A percentile compares a stretch with the other conserved stretches of the same genome.
Evolutionary conservation across 2,888 invertebrate genomes (phyloP).

Genomic region (Coelinius sp.): DNA sequence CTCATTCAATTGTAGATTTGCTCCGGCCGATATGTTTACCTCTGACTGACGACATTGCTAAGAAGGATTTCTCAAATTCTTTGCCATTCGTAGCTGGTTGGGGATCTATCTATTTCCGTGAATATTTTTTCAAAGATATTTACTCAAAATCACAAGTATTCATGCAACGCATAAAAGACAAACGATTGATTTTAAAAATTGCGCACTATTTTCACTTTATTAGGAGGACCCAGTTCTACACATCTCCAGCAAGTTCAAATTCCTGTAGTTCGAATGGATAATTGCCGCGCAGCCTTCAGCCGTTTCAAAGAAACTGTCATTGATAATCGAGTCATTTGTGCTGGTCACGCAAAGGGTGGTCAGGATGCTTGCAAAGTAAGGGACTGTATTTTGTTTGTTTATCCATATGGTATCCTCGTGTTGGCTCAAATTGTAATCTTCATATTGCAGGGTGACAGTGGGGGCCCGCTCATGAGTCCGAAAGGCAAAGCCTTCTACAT

Average conservation of each 20-base stretch:
- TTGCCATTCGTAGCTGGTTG: conserved; percentile 86
- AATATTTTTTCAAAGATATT: no score
- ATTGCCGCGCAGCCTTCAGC: conserved; percentile 76
- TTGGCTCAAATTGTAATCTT: conserved; percentile 11
- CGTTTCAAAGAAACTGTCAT: conserved; percentile 73
- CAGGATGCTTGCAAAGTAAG: conserved; percentile 82
- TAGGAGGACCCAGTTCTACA: conserved; percentile 80
- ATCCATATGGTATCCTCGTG: not conserved
- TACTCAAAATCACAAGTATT: no score
- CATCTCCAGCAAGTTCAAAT: conserved; percentile 80
- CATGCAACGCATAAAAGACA: no score
- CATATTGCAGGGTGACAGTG: conserved; percentile 77
- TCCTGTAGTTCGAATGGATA: conserved; percentile 77
- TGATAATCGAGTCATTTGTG: conserved; percentile 80
- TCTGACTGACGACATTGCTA: conserved; percentile 72
- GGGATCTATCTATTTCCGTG: conserved; percentile 82
- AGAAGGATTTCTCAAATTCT: conserved; percentile 74
- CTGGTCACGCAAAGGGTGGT: conserved; percentile 77
- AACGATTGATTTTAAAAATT: no score
- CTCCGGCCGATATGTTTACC: conserved; percentile 86
- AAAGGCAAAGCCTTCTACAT: conserved; percentile 70
- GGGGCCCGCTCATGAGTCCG: conserved; percentile 83
- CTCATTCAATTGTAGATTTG: conserved; percentile 72
- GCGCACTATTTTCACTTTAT: not conserved
- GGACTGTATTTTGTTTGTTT: not conserved